These are phyloP conservation scores for Priocnemis perturbator DNA, from an alignment of 2,888 invertebrate genomes.

Conservation along the genomic window DNA sequence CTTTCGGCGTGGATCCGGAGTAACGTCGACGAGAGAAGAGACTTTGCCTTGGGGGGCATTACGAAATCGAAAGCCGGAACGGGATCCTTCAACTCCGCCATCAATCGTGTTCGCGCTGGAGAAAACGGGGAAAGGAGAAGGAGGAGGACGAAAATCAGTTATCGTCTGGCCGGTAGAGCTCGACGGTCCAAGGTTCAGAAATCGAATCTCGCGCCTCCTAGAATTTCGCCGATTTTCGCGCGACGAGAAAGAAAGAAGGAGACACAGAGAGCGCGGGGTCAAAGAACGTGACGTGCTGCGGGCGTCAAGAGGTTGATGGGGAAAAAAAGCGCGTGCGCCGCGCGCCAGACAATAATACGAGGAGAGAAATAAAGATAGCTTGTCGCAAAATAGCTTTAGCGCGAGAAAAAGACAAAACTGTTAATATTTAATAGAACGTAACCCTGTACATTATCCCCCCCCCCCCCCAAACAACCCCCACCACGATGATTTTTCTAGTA, in stretches of 20 bases:
- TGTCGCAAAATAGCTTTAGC: constrained; percentile 63
- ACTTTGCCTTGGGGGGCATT: not conserved
- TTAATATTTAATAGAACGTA: constrained; percentile 65
- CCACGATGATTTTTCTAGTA: constrained; percentile 24
- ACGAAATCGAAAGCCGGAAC: no score
- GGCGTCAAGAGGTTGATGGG: not conserved
- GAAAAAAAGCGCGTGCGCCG: constrained; percentile 5
- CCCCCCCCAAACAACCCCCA: no score
- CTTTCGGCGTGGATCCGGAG: no score
- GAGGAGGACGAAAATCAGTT: no score
- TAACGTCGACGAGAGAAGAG: constrained; percentile 1
- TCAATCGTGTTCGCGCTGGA: no score
- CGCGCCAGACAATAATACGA: constrained; percentile 52
- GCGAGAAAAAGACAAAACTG: constrained; percentile 64
- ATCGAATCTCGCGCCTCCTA: constrained; percentile 22
- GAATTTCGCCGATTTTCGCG: no score
- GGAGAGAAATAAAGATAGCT: constrained; percentile 29
- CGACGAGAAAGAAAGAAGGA: no score
- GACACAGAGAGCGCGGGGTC: no score
- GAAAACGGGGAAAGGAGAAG: no score
- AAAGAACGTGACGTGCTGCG: constrained; percentile 7
- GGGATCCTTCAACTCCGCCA: no score
- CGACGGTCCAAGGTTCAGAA: no score
- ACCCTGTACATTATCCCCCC: constrained; percentile 49
- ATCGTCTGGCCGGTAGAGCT: no score